phyloP scores from a whole-genome alignment of 2,888 invertebrate genomes.

The Leptinotarsa tumamoca region DNA sequence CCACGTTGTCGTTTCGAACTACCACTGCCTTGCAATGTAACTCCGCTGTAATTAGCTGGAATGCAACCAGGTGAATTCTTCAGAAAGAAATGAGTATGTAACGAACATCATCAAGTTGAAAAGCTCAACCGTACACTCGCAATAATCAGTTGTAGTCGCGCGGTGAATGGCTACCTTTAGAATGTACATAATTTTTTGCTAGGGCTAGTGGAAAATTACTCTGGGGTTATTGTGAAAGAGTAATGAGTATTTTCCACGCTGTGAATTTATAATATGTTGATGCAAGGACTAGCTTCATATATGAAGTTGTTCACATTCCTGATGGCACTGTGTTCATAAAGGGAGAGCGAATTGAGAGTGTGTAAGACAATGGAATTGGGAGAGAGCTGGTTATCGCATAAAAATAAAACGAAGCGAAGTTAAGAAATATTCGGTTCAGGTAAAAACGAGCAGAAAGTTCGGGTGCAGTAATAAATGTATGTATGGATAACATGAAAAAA shows the following conservation, averaged over 20 bases:
- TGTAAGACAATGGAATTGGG: no score
- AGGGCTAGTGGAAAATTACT: slow-evolving; percentile 5
- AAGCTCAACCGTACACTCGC: not conserved
- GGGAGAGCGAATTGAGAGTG: no score
- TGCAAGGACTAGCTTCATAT: not conserved
- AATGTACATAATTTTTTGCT: not conserved
- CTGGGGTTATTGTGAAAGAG: not conserved
- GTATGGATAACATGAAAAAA: no score
- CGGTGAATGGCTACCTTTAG: slow-evolving; percentile 2
- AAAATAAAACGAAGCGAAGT: no score
- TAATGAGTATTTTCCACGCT: slow-evolving; percentile 8
- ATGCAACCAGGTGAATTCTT: no score
- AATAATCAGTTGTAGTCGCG: not conserved
- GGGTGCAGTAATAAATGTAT: no score
- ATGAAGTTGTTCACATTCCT: not conserved
- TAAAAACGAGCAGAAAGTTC: no score
- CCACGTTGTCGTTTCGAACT: not conserved
- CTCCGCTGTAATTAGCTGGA: no score
- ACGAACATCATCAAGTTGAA: no score
- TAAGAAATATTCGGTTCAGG: no score
- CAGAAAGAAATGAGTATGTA: no score
- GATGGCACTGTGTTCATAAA: not conserved
- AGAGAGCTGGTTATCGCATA: no score
- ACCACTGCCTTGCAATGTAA: not conserved
- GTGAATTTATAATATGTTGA: not conserved